A percentile compares a stretch with the other conserved stretches of the same genome.
Conservation (phyloP, 2,888 invertebrate species). For the Brachynemurus nebulosus region DNA sequence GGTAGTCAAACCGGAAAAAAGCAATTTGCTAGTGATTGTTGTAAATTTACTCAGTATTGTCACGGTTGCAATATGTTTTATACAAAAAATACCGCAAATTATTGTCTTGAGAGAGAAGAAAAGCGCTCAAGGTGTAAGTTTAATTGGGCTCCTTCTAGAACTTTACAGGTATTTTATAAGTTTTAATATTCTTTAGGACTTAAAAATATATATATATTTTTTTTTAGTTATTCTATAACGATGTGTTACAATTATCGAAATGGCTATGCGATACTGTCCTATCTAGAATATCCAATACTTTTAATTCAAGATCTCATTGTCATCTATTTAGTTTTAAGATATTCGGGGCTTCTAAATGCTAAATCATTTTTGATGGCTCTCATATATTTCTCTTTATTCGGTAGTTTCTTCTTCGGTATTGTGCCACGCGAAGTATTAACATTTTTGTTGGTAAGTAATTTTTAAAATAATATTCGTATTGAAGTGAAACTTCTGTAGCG, state of each 20-base stretch:
- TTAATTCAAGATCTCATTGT: constrained; percentile 60
- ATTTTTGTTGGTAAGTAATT: constrained; percentile 47
- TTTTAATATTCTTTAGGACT: constrained; percentile 8
- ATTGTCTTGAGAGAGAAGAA: constrained; percentile 45
- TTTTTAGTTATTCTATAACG: constrained; percentile 64
- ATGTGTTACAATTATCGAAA: constrained; percentile 67
- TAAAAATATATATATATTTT: too few relatives aligned
- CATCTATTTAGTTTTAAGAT: constrained; percentile 56
- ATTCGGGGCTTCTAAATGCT: constrained; percentile 40
- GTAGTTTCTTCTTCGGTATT: constrained; percentile 32
- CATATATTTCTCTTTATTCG: constrained; percentile 32
- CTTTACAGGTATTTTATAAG: constrained; percentile 47
- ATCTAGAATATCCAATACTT: constrained; percentile 74
- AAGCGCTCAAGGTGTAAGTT: constrained; percentile 54
- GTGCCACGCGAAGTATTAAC: constrained; percentile 39
- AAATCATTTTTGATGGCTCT: constrained; percentile 28
- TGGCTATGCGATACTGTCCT: constrained; percentile 58
- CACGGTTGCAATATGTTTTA: constrained; percentile 63
- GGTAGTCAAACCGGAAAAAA: too few relatives aligned
- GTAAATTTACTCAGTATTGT: constrained; percentile 50
- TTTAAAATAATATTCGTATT: background rate
- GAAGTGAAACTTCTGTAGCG: too few relatives aligned
- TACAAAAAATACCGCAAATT: constrained; percentile 76
- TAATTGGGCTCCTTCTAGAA: constrained; percentile 52
- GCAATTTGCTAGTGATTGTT: constrained; percentile 27